Percentiles rank a stretch among this genome's conserved stretches.
These are phyloP conservation scores for Indri indri DNA, from an alignment of 2,113 vertebrate species.

Conservation along the genomic window DNA sequence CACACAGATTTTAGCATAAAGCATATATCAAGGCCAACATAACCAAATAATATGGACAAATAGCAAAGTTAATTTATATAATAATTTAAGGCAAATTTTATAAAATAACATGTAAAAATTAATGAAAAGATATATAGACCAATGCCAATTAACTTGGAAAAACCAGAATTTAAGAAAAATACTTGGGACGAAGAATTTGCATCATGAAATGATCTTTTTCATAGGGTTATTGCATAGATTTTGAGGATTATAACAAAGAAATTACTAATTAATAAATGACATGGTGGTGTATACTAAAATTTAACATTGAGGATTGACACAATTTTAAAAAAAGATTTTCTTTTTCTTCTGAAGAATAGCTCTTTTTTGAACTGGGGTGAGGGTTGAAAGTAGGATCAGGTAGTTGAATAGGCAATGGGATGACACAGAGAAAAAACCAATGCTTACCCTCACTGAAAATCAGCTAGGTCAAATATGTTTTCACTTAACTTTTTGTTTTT, in stretches of 20 bases:
- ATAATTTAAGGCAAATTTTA: constrained; percentile 1
- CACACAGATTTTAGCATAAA: background rate
- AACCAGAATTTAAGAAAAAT: background rate
- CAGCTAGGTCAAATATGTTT: background rate
- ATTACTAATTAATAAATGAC: background rate
- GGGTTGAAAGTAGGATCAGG: background rate
- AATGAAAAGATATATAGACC: background rate
- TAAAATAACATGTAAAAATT: background rate
- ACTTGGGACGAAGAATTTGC: background rate
- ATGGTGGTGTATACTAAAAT: background rate
- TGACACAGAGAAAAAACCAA: background rate
- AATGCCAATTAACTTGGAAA: background rate
- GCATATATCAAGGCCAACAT: background rate
- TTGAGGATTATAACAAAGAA: background rate
- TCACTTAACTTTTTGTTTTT: background rate
- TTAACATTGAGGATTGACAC: background rate
- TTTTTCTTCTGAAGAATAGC: background rate
- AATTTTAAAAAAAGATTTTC: background rate
- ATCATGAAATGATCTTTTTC: background rate
- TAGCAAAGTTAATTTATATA: background rate
- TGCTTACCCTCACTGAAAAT: background rate
- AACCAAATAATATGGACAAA: background rate
- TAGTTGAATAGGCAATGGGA: background rate
- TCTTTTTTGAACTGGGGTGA: background rate
- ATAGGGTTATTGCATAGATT: background rate